phyloP scores from a whole-genome alignment of 2,888 invertebrate genomes.

The Acrobasis repandana region DNA sequence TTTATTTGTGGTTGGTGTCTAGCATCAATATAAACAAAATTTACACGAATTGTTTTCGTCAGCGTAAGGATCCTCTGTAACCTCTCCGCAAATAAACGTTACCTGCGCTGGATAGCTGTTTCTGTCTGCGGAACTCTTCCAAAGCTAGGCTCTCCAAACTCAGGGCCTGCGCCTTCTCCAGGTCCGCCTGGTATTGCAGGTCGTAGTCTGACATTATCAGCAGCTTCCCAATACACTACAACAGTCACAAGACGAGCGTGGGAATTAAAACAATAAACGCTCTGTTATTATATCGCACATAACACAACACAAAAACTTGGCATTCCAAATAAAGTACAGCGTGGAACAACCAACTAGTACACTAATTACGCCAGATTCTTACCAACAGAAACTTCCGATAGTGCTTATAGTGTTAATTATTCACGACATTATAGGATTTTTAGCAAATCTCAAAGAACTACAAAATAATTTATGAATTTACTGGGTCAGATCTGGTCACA shows the following conservation, averaged over 20 bases:
- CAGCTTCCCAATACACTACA: slow-evolving; percentile 53
- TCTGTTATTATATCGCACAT: slow-evolving; percentile 48
- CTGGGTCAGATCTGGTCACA: slow-evolving; percentile 45
- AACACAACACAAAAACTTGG: slow-evolving; percentile 46
- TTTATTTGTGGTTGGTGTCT: too few relatives aligned
- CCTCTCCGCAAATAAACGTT: slow-evolving; percentile 63
- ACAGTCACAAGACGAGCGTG: slow-evolving; percentile 58
- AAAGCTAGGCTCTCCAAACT: slow-evolving; percentile 93
- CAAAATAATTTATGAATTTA: slow-evolving; percentile 44
- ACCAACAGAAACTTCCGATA: slow-evolving; percentile 52
- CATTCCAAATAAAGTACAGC: slow-evolving; percentile 34
- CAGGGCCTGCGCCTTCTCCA: slow-evolving; percentile 93
- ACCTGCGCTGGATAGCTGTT: slow-evolving; percentile 78
- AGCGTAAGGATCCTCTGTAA: slow-evolving; percentile 40
- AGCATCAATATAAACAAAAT: background rate
- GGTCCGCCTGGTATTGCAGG: slow-evolving; percentile 91
- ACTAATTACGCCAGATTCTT: slow-evolving; percentile 38
- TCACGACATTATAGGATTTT: slow-evolving; percentile 57
- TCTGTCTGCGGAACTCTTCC: slow-evolving; percentile 90
- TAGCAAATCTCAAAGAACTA: slow-evolving; percentile 39
- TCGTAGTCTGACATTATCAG: slow-evolving; percentile 86
- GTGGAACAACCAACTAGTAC: slow-evolving; percentile 34
- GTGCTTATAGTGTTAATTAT: slow-evolving; percentile 45
- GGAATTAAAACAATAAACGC: slow-evolving; percentile 57
- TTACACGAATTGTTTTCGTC: background rate